Conservation (phyloP, 2,113 vertebrate species). For the Hydrochoerus hydrochaeris region DNA sequence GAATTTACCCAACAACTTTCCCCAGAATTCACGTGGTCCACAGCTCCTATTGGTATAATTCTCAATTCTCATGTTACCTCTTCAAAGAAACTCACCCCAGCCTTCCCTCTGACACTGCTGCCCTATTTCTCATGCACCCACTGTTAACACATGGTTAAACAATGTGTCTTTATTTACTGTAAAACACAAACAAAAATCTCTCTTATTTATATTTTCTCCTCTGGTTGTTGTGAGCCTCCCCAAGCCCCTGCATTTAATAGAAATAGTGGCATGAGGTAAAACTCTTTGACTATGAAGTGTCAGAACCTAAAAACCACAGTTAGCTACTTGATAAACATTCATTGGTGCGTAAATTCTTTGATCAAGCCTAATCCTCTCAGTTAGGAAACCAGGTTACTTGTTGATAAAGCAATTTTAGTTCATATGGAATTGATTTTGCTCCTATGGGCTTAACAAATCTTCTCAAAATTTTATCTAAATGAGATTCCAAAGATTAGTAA, state of each 20-base stretch:
- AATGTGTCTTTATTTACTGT: not conserved
- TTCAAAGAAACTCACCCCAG: not conserved
- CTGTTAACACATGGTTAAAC: not conserved
- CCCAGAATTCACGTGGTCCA: not conserved
- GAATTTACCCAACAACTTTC: not conserved
- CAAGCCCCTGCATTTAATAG: not conserved
- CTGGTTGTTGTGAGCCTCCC: not conserved
- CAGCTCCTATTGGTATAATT: not conserved
- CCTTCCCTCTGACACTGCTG: accelerated
- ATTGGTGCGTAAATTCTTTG: not conserved
- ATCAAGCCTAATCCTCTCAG: not conserved
- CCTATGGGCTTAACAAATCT: not conserved
- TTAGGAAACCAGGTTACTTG: not conserved
- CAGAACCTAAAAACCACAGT: not conserved
- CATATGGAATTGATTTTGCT: not conserved
- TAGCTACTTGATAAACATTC: not conserved
- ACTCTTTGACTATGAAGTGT: not conserved
- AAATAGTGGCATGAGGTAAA: not conserved
- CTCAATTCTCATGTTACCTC: not conserved
- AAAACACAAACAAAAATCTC: not conserved
- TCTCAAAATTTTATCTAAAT: not conserved
- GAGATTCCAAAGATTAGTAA: not conserved
- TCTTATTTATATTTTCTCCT: not conserved
- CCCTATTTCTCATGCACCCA: not conserved
- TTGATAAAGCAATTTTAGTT: not conserved